phyloP scores from a whole-genome alignment of 2,113 vertebrate genomes.

The Nestor notabilis region DNA sequence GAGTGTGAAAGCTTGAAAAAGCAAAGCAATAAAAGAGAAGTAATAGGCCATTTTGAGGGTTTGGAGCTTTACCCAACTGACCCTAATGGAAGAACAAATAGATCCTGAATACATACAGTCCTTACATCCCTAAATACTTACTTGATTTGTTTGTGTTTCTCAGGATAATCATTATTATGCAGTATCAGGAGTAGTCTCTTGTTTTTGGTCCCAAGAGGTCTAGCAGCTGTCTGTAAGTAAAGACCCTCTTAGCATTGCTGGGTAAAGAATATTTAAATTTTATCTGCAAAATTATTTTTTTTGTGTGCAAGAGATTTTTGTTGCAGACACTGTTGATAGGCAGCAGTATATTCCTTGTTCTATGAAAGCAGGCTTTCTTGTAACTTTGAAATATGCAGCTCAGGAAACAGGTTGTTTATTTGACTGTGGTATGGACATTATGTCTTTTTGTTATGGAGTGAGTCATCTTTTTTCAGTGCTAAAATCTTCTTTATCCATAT shows the following conservation, averaged over 20 bases:
- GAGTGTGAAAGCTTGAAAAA: not conserved
- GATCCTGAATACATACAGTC: rapidly evolving
- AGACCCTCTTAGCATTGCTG: not conserved
- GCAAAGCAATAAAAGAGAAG: not conserved
- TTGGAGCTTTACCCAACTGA: not conserved
- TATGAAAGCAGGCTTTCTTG: not conserved
- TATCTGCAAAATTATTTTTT: not conserved
- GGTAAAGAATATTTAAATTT: not conserved
- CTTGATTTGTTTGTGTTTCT: not conserved
- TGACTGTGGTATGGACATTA: not conserved
- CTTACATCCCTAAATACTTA: not conserved
- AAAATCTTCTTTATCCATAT: not conserved
- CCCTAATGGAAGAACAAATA: not conserved
- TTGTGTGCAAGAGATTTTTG: not conserved
- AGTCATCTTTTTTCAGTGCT: not conserved
- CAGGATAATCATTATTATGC: not conserved
- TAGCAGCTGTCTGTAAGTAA: not conserved
- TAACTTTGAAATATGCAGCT: not conserved
- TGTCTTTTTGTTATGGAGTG: not conserved
- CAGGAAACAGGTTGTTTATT: slow-evolving; percentile 14
- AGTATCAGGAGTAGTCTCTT: not conserved
- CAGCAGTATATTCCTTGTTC: not conserved
- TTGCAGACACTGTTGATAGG: not conserved
- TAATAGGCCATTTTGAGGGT: not conserved
- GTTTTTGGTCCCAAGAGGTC: not conserved